phyloP scores from a whole-genome alignment of 2,888 invertebrate species.

The Nasonovia ribisnigri region DNA sequence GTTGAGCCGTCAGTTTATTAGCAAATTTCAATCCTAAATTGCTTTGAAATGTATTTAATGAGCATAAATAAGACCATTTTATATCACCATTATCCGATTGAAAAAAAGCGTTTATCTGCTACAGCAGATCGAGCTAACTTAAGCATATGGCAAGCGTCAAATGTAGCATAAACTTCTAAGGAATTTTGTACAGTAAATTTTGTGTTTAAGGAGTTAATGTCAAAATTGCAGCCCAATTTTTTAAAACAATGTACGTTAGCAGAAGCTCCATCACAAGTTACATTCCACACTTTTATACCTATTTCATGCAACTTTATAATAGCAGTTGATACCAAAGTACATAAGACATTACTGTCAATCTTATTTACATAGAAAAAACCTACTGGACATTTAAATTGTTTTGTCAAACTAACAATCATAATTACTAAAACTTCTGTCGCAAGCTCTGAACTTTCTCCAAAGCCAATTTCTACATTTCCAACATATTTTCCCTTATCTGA shows the following conservation, averaged over 20 bases:
- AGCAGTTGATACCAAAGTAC: not conserved
- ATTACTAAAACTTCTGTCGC: slow-evolving; percentile 42
- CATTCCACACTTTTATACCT: not conserved
- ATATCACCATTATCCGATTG: slow-evolving; percentile 20
- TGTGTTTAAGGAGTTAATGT: not conserved
- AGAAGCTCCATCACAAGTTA: not conserved
- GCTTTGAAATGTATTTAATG: slow-evolving; percentile 57
- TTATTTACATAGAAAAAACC: slow-evolving; percentile 51
- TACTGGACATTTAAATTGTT: slow-evolving; percentile 20
- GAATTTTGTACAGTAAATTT: not conserved
- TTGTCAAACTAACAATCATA: slow-evolving; percentile 10
- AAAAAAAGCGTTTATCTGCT: slow-evolving; percentile 31
- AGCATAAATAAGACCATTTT: not conserved
- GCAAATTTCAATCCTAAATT: slow-evolving; percentile 52
- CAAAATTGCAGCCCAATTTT: slow-evolving; percentile 1
- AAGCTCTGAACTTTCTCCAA: not conserved
- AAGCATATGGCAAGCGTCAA: slow-evolving; percentile 60
- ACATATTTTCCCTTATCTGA: not conserved
- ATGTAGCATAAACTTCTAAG: not conserved
- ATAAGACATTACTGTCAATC: slow-evolving; percentile 1
- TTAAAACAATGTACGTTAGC: not conserved
- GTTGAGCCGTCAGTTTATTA: slow-evolving; percentile 58
- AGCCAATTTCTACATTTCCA: not conserved
- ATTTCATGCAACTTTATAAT: not conserved
- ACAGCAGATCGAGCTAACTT: slow-evolving; percentile 58